Evolutionary conservation across 1,140 invertebrate genomes (phyloP).

Genomic region (Neodiprion pinetum): DNA sequence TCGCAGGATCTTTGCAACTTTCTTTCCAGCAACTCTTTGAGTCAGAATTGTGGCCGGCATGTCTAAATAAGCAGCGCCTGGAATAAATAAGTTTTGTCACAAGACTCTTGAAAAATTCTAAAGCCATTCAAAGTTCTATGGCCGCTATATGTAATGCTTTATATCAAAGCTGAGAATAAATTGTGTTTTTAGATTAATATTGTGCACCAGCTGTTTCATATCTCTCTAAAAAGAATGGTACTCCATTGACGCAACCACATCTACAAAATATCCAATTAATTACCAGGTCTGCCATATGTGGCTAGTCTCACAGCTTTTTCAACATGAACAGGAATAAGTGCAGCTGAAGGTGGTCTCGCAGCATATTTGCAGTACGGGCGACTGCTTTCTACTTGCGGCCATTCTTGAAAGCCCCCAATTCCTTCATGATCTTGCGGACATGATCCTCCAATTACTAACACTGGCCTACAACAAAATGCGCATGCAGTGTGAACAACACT

Average conservation of each 20-base stretch:
- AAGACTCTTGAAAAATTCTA: neutral
- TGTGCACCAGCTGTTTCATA: too few species aligned
- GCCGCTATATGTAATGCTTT: too few species aligned
- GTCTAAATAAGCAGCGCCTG: conserved; percentile 86
- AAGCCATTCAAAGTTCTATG: conserved; percentile 9
- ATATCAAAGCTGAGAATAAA: too few species aligned
- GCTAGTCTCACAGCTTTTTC: conserved; percentile 89
- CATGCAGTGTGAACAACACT: conserved; percentile 6
- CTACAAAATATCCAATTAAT: neutral
- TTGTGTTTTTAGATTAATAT: too few species aligned
- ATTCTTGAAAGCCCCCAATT: conserved; percentile 96
- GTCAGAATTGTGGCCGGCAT: conserved; percentile 84
- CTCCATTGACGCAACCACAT: too few species aligned
- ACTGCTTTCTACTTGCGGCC: conserved; percentile 85
- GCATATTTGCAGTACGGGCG: conserved; percentile 90
- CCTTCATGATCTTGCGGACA: conserved; percentile 91
- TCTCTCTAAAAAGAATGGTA: too few species aligned
- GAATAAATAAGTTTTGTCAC: conserved; percentile 9
- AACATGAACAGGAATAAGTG: conserved; percentile 87
- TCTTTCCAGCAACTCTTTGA: conserved; percentile 55
- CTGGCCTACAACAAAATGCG: conserved; percentile 67
- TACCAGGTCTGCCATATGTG: conserved; percentile 85
- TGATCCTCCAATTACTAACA: conserved; percentile 90
- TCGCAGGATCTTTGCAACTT: conserved; percentile 51
- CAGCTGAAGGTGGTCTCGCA: conserved; percentile 81